Percentiles rank a stretch among this genome's conserved stretches.
Conservation (phyloP, 2,797 vertebrate genomes). For the Dallia pectoralis region DNA sequence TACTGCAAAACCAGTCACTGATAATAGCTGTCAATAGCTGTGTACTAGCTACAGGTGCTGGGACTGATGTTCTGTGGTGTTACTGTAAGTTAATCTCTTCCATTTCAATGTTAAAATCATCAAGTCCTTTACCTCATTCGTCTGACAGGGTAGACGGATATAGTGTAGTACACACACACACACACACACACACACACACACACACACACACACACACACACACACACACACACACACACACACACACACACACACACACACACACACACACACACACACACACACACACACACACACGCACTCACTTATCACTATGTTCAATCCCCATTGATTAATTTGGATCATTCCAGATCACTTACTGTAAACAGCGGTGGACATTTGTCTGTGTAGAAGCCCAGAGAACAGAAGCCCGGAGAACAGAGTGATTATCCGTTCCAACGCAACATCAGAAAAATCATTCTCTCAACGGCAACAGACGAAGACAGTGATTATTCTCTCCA, state of each 20-base stretch:
- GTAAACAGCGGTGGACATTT: slow-evolving; percentile 3
- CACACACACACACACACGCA: no score
- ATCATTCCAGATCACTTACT: slow-evolving; percentile 30
- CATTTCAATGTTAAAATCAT: slow-evolving; percentile 17
- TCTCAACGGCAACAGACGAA: slow-evolving; percentile 29
- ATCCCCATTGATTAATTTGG: slow-evolving; percentile 43
- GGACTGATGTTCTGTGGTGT: not conserved
- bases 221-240: no score
- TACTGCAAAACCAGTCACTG: no score
- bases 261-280: no score
- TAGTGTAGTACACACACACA: not conserved
- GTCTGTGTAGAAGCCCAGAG: not conserved
- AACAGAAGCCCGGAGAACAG: no score
- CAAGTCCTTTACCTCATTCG: not conserved
- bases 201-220: no score
- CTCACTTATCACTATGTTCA: slow-evolving; percentile 19
- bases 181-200: not conserved
- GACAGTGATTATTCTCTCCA: not conserved
- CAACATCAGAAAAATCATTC: slow-evolving; percentile 41
- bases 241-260: no score
- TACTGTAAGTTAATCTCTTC: slow-evolving; percentile 28
- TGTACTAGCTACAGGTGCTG: no score
- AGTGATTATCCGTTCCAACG: slow-evolving; percentile 43
- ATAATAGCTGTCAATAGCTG: no score
- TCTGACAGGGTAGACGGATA: slow-evolving; percentile 3